Percentiles rank a stretch among this genome's conserved stretches.
These are phyloP conservation scores for Diplogasteroides magnus DNA, from an alignment of 1,140 invertebrate species.

Conservation along the genomic window DNA sequence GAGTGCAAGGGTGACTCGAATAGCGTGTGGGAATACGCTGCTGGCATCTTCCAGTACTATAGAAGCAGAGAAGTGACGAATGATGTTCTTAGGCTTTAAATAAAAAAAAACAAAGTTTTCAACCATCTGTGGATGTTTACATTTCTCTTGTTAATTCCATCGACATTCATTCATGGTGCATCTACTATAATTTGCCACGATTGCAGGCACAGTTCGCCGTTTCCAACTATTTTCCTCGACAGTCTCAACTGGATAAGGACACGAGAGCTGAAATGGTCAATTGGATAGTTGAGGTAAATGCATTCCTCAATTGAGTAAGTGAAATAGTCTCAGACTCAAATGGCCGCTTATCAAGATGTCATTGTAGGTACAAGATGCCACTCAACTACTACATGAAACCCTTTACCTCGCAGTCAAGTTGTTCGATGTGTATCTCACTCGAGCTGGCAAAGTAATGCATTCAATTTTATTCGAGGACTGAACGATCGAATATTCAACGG, in stretches of 20 bases:
- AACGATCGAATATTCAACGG: no score
- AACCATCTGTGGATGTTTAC: no score
- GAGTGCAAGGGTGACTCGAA: slow-evolving; percentile 76
- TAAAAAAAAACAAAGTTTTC: no score
- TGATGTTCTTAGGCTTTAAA: no score
- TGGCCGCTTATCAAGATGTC: no score
- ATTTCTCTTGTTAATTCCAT: no score
- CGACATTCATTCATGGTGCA: no score
- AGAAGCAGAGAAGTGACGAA: slow-evolving; percentile 78
- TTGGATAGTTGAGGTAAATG: slow-evolving; percentile 88
- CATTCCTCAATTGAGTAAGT: no score
- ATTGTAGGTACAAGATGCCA: slow-evolving; percentile 68
- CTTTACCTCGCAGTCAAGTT: slow-evolving; percentile 91
- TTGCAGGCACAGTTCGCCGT: slow-evolving; percentile 66
- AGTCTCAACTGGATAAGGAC: slow-evolving; percentile 70
- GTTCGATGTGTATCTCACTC: slow-evolving; percentile 78
- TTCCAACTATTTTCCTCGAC: slow-evolving; percentile 72
- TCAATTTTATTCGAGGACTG: no score
- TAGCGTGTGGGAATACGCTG: slow-evolving; percentile 80
- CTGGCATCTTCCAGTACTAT: slow-evolving; percentile 89
- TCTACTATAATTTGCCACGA: slow-evolving; percentile 15
- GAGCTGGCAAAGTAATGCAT: no score
- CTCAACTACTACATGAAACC: slow-evolving; percentile 96
- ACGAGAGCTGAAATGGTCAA: slow-evolving; percentile 89
- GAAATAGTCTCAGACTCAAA: no score